Evolutionary conservation across 2,113 vertebrate species (phyloP), one percentile per base, ranked within the genome.

Genomic region (Leucopsar rothschildi): DNA sequence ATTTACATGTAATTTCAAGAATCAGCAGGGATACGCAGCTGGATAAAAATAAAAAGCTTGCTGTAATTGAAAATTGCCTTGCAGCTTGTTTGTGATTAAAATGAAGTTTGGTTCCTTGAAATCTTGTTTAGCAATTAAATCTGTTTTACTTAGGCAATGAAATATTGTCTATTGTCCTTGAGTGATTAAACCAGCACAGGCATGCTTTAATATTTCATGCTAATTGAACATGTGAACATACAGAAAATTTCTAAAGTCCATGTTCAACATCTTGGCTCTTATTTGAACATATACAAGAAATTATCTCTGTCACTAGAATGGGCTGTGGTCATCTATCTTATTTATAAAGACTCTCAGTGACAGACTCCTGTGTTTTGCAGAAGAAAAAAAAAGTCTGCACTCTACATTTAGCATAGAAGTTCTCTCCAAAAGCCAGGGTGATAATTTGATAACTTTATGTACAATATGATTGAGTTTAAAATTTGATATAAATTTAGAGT

Each of bases 41-140:
- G 98, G 97, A 97, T 97, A 97, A 98, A 98, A 98, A 98, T 97
- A 97, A 98, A 97, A 98, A 97, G 92, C 96, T 97, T 96, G 93
- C 86, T 98, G 98, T 98, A 98, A 98, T 97, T 98, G 97, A 98
- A 98, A 98, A 97, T 97, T 96, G 96, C 94, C 93, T 98, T 97
- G 94, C 90, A 98, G 96, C 96, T 98, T 97, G 85, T 97, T 97
- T 97, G 97, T 98, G 97, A 98, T 97, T 98, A 98, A 98, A 98
- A 97, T 95, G 92, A 97, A 97, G 86, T 97, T 97, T 85, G 81
- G 82, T 96, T 98, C 84, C 95, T 96, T 97, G 96, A 96, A 97
- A 96, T 96, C 89, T 97, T 96, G 78, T 98, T 97, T 92, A 96
- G 95, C 94, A 97, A 97, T 98, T 98, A 97, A 97, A 96, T 97